Conservation (phyloP, 2,113 vertebrate genomes). For the Agapornis roseicollis region DNA sequence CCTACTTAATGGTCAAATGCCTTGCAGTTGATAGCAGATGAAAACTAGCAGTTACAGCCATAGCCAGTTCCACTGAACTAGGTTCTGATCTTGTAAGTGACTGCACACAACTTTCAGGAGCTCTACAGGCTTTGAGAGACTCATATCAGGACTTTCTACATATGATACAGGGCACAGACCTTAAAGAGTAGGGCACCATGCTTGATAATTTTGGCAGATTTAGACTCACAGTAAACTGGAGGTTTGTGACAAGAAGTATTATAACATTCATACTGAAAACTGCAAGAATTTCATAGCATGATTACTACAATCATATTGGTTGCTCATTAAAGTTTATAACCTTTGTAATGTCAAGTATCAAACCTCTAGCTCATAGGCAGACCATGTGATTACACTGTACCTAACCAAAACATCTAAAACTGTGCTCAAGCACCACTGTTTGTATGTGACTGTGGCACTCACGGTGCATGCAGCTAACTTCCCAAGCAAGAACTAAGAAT, state of each 20-base stretch:
- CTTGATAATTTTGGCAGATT: not conserved
- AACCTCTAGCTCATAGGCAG: not conserved
- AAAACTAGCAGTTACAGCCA: not conserved
- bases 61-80: not conserved
- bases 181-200: not conserved
- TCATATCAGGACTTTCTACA: not conserved
- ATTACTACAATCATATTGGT: not conserved
- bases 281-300: not conserved
- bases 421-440: not conserved
- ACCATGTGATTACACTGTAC: not conserved
- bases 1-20: not conserved
- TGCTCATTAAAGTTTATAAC: not conserved
- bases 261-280: not conserved
- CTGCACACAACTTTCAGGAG: not conserved
- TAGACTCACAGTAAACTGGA: not conserved
- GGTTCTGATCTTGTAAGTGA: not conserved
- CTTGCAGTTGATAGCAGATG: not conserved
- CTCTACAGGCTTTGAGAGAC: not conserved
- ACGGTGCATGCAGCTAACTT: accelerated
- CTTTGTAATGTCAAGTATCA: not conserved
- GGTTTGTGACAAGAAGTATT: not conserved
- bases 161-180: not conserved
- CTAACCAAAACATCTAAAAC: not conserved
- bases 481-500: not conserved
- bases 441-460: not conserved